Evolutionary conservation across 2,888 invertebrate genomes (phyloP).

Genomic region (Drosophila meridionalis): DNA sequence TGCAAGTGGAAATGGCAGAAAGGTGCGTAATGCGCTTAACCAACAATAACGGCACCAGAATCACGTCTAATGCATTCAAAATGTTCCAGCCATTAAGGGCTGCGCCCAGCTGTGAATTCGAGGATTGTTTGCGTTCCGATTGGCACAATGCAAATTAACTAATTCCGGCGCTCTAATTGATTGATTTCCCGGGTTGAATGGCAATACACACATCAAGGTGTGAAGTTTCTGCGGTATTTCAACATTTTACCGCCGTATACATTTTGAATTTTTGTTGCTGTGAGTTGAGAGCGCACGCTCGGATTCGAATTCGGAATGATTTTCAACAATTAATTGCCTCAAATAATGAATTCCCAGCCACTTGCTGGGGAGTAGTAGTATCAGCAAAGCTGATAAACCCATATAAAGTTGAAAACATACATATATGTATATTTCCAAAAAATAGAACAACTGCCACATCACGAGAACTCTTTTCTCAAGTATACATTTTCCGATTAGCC

Average conservation of each 20-base stretch:
- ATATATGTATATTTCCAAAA: slow-evolving; percentile 13
- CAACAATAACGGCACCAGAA: slow-evolving; percentile 31
- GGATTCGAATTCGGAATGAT: slow-evolving; percentile 42
- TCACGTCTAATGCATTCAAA: slow-evolving; percentile 39
- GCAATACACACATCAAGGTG: slow-evolving; percentile 33
- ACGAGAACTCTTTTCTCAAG: slow-evolving; percentile 28
- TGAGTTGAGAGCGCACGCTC: slow-evolving; percentile 33
- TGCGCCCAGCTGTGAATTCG: background rate
- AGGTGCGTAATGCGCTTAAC: slow-evolving; percentile 20
- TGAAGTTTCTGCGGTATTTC: slow-evolving; percentile 17
- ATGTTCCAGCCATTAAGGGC: slow-evolving; percentile 22
- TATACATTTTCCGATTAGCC: slow-evolving; percentile 51
- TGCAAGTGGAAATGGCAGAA: slow-evolving; percentile 19
- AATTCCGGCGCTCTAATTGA: slow-evolving; percentile 62
- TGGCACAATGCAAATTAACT: slow-evolving; percentile 62
- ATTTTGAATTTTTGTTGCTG: slow-evolving; percentile 51
- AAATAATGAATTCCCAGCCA: slow-evolving; percentile 37
- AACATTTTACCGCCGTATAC: slow-evolving; percentile 69
- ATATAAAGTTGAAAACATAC: slow-evolving; percentile 9
- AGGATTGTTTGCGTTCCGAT: slow-evolving; percentile 54
- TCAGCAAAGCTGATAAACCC: slow-evolving; percentile 26
- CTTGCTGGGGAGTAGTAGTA: slow-evolving; percentile 12
- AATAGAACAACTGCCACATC: background rate
- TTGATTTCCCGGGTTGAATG: slow-evolving; percentile 50
- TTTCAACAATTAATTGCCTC: slow-evolving; percentile 58